Conservation (phyloP, 2,113 vertebrate species). For the Tachuris rubrigastra region DNA sequence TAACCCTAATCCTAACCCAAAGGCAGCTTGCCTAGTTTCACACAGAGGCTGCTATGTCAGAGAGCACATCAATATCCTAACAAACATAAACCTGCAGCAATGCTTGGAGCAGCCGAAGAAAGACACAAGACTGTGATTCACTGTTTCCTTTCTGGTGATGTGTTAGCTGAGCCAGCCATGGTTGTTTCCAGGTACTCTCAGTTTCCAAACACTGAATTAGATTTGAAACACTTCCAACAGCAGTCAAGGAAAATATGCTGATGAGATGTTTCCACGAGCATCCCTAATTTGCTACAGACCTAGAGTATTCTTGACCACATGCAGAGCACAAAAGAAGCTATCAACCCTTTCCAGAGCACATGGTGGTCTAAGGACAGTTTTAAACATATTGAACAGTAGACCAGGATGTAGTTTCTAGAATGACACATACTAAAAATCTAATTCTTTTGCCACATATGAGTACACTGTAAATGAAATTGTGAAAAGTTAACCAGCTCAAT, state of each 20-base stretch:
- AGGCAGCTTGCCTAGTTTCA: neutral
- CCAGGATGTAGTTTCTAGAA: neutral
- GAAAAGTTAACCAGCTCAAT: neutral
- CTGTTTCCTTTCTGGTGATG: neutral
- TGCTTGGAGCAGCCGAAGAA: neutral
- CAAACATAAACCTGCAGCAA: neutral
- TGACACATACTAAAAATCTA: neutral
- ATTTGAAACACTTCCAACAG: neutral
- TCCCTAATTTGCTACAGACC: neutral
- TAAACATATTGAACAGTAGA: neutral
- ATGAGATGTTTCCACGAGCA: neutral
- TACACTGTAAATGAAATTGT: neutral
- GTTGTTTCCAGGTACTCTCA: neutral
- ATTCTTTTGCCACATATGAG: neutral
- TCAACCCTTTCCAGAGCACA: neutral
- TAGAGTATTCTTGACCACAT: neutral
- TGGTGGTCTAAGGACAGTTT: neutral
- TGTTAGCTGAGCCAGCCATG: neutral
- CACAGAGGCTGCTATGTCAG: neutral
- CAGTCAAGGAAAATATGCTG: neutral
- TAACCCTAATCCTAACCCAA: neutral
- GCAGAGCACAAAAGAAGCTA: neutral
- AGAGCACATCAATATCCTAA: fast-evolving
- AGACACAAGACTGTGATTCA: neutral
- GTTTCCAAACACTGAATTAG: neutral